A percentile compares a stretch with the other conserved stretches of the same genome.
Conservation (phyloP, 1,140 invertebrate species). For the Psix sp. region DNA sequence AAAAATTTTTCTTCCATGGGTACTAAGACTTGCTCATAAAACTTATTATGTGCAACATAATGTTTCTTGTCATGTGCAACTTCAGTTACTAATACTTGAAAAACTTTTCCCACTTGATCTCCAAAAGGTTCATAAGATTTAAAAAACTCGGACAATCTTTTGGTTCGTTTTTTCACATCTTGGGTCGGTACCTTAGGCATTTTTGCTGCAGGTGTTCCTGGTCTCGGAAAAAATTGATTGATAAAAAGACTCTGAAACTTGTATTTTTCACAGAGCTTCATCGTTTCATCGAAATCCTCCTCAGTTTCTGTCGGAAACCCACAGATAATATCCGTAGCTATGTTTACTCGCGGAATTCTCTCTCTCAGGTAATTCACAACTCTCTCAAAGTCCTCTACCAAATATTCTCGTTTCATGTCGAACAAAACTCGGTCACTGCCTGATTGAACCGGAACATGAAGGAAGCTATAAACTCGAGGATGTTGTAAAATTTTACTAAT, state of each 20-base stretch:
- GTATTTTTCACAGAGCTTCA: conserved; percentile 90
- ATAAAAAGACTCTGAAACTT: conserved; percentile 97
- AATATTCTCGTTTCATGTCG: conserved; percentile 98
- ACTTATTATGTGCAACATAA: conserved; percentile 97
- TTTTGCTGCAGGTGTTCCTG: conserved; percentile 95
- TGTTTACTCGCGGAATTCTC: conserved; percentile 90
- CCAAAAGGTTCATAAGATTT: conserved; percentile 92
- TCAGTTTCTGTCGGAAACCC: conserved; percentile 98
- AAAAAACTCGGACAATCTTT: conserved; percentile 92
- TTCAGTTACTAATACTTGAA: conserved; percentile 94
- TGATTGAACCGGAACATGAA: conserved; percentile 98
- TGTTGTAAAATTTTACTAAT: conserved; percentile 93
- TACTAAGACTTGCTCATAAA: conserved; percentile 95
- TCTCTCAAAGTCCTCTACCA: conserved; percentile 89
- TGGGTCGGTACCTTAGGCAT: conserved; percentile 89
- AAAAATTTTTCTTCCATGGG: conserved; percentile 86
- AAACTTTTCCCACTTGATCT: conserved; percentile 84
- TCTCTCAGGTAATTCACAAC: conserved; percentile 91
- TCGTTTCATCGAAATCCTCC: conserved; percentile 92
- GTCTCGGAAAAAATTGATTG: conserved; percentile 97
- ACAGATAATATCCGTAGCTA: conserved; percentile 99
- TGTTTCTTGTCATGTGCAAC: conserved; percentile 92
- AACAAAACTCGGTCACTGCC: conserved; percentile 94
- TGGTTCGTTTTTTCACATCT: conserved; percentile 93
- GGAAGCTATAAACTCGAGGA: conserved; percentile 94